Evolutionary conservation across 2,888 invertebrate genomes (phyloP), one percentile per base, ranked within the genome.

Genomic region (Leptopilina syphax): DNA sequence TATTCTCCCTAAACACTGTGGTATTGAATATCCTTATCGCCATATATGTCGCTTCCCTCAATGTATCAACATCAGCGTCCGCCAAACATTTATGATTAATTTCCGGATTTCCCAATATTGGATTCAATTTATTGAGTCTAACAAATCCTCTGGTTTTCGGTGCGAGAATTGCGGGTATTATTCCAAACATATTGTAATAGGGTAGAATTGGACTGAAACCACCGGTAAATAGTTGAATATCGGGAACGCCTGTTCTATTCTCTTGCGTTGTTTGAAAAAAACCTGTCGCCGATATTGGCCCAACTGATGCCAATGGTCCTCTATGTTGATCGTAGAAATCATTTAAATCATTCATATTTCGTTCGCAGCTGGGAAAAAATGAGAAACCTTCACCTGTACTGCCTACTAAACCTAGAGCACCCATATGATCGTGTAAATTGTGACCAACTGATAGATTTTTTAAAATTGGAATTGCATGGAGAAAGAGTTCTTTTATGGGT

Each of bases 201-300:
- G 92, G 76, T 94, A 93, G 24, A 95, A 88, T 0, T 93, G 93
- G 88, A 94, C 95, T 57, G 94, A 93, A 73, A 91, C 90, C 47
- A 18, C 9, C n/a, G 13, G 3, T 13, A 1, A 18, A 63, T 3
- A 24, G 2, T 18, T 24, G 24, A 2, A 63, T 24, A 63, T 63
- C 63, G 8, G 63, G 18, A 63, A 63, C 24, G 24, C 24, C 63
- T 18, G 4, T 8, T 93, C 18, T 95, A 95, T 3, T 97, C 90
- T 0, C 95, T 94, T 85, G 94, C 92, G 13, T 96, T 93, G 87
- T 98, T 98, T 88, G 96, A 94, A 84, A 60, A 3, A n/a, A 18
- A n/a, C n/a, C 13, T 1, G 60, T 18, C 6, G 18, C n/a, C 8
- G n/a, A 60, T 60, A 18, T 60, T 7, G 12, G 13, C 1, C 60